Conservation (phyloP, 2,797 vertebrate genomes). For the Urophycis tenuis region DNA sequence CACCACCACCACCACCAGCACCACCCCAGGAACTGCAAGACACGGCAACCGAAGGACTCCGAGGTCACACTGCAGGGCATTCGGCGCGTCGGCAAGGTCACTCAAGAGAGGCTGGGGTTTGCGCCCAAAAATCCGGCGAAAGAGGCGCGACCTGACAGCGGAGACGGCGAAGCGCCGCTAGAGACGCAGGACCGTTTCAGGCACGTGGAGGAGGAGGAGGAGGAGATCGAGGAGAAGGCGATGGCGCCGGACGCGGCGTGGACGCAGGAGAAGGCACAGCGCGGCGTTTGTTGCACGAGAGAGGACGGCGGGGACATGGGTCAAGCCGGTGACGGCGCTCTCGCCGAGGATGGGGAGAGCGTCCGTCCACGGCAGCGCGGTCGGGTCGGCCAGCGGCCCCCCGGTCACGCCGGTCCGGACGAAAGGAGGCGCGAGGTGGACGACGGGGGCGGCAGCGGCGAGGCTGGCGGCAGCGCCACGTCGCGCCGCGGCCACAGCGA, state of each 20-base stretch:
- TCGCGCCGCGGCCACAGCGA: slow-evolving; percentile 14
- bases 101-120: slow-evolving; percentile 4
- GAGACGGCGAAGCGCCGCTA: neutral
- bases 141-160: neutral
- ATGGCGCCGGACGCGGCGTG: slow-evolving; percentile 22
- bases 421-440: neutral
- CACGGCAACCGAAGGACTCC: slow-evolving; percentile 11
- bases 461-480: slow-evolving; percentile 26
- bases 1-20: no score
- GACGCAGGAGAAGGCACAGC: slow-evolving; percentile 67
- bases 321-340: neutral
- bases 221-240: slow-evolving; percentile 37
- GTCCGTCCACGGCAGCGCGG: neutral
- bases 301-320: neutral
- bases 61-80: neutral
- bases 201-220: slow-evolving; percentile 31
- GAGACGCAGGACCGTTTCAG: neutral
- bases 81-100: neutral
- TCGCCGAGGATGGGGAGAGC: neutral
- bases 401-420: neutral
- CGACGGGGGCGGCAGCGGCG: neutral
- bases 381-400: neutral
- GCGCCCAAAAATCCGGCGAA: slow-evolving; percentile 4
- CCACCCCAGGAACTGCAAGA: slow-evolving; percentile 27
- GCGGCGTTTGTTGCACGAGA: neutral